Base-by-base conservation (phyloP, 2,113 vertebrate genomes). In the Notarius quadriscutis region DNA sequence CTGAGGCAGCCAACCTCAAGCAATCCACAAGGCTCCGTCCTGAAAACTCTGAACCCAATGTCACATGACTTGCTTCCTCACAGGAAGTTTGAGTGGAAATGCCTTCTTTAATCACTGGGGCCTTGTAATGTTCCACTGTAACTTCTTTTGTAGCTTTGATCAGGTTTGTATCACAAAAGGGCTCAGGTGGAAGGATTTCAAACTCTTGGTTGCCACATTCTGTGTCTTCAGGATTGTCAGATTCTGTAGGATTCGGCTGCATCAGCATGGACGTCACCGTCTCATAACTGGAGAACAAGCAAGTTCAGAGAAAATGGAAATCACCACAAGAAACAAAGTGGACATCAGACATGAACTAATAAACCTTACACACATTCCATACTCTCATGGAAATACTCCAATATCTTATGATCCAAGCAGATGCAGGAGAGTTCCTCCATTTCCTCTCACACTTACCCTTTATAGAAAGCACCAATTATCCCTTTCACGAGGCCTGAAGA, bases 251-350 rank as follows among this genome's bases (percentile, higher is more conserved):
- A 60, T 50, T 88, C 63, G 77, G 58, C 58, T 90, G 86, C 84
- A 90, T 89, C 85, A 91, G 84, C 74, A 91, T 89, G 74, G 91
- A 89, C 10, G 90, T 74, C 91, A 92, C 62, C 3, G 88, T 91
- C 86, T 92, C 92, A 85, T 91, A 92, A 88, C 92, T 92, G 87
- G 84, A 86, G 87, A 80, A 84, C 83, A 84, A 89, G 89, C 85
- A 91, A 81, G 88, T 80, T 86, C 63, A 2, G 27, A 51, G 62
- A 67, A 48, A 85, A 87, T 57, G 77, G 30, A 85, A 82, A 72
- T 58, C 62, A 85, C 65, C 63, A 75, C 22, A 3, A 48, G n/a
- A 79, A 10, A 30, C 50, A 78, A 57, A 12, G 30, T 57, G 22
- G 79, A 62, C 9, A 4, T 58, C 34, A 8, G 22, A 17, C 2